phyloP scores from a whole-genome alignment of 1,140 invertebrate species.

The Oscheius sp. region DNA sequence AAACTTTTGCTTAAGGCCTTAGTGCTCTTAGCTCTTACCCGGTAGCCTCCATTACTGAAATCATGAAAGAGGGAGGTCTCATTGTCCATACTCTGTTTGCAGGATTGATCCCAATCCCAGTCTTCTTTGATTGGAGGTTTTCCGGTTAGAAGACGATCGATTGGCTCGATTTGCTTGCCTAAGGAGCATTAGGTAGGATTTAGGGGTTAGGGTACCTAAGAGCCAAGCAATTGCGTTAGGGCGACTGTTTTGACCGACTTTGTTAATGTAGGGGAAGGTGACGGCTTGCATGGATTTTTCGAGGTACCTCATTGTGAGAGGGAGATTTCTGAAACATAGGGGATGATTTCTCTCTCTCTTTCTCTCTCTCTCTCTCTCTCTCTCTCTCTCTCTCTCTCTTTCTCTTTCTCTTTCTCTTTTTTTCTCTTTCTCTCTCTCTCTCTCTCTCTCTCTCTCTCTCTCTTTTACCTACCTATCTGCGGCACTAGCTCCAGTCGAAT shows the following conservation, averaged over 20 bases:
- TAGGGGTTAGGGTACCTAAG: slow-evolving; percentile 26
- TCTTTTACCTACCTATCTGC: too few species aligned
- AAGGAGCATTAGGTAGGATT: background rate
- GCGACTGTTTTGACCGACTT: slow-evolving; percentile 36
- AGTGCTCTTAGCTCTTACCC: slow-evolving; percentile 1
- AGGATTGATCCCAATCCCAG: background rate
- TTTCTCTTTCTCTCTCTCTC: too few species aligned
- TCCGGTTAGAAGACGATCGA: background rate
- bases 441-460: too few species aligned
- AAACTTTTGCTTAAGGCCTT: too few species aligned
- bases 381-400: too few species aligned
- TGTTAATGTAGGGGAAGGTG: slow-evolving; percentile 35
- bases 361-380: too few species aligned
- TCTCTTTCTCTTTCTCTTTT: too few species aligned
- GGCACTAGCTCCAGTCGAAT: too few species aligned
- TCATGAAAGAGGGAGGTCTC: slow-evolving; percentile 15
- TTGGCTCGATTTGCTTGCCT: slow-evolving; percentile 19
- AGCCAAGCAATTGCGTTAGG: slow-evolving; percentile 26
- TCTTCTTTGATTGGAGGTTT: background rate
- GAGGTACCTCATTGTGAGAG: slow-evolving; percentile 17
- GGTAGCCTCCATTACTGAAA: background rate
- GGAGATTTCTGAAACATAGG: slow-evolving; percentile 26
- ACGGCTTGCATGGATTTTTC: slow-evolving; percentile 30
- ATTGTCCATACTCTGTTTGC: background rate
- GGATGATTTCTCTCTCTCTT: too few species aligned